These are phyloP conservation scores for Sylvia atricapilla DNA, from an alignment of 2,113 vertebrate genomes.

Conservation along the genomic window DNA sequence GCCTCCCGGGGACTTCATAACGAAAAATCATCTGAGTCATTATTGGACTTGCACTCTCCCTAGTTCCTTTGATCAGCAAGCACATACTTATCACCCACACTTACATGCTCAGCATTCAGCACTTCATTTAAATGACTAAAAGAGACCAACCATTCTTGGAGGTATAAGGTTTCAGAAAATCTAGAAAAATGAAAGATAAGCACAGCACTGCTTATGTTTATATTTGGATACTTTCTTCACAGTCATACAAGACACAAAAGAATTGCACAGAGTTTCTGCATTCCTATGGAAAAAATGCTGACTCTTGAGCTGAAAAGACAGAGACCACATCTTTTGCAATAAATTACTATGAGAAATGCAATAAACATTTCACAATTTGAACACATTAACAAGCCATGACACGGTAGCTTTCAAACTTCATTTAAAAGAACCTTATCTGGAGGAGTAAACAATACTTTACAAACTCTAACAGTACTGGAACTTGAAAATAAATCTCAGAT, in stretches of 20 bases:
- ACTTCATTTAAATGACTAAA: conserved; percentile 47
- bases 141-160: neutral
- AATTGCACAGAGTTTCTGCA: neutral
- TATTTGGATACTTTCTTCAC: neutral
- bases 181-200: conserved; percentile 30
- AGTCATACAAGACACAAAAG: neutral
- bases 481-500: neutral
- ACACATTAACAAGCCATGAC: neutral
- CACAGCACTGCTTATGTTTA: neutral
- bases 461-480: neutral
- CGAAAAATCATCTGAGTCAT: neutral
- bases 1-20: neutral
- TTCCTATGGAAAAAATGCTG: neutral
- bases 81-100: conserved; percentile 36
- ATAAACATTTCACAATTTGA: neutral
- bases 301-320: neutral
- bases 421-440: neutral
- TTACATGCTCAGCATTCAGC: conserved; percentile 6
- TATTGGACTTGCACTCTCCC: neutral
- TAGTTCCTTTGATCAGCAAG: conserved; percentile 48
- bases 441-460: neutral
- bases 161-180: conserved; percentile 18
- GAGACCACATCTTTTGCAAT: neutral
- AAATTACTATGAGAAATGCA: neutral
- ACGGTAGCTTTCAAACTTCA: neutral